Evolutionary conservation across 2,113 vertebrate species (phyloP), one percentile per base, ranked within the genome.

Genomic region (Anoplopoma fimbria): DNA sequence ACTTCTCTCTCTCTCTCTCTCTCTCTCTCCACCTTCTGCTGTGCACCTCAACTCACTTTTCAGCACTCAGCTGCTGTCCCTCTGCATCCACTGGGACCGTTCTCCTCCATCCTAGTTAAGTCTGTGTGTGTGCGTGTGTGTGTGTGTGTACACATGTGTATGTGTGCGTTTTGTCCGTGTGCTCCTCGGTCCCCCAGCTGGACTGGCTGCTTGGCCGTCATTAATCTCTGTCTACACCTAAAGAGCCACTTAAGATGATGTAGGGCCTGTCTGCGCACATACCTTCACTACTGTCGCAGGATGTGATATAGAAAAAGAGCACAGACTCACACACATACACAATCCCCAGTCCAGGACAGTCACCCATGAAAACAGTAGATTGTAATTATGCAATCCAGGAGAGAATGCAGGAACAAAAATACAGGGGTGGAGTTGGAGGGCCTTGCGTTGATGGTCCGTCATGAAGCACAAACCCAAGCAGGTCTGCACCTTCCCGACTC

Each of bases 231-330:
- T 94, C 95, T 87, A 68, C 91, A 92, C 93, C 93, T 95, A 95
- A 95, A 96, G 93, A 95, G 94, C 93, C 95, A 95, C 94, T 96
- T 95, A 95, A 95, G 94, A 95, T 95, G 95, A 96, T 95, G 92
- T 94, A 95, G 93, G 84, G 92, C 92, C 94, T 94, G 94, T 94
- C 92, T 90, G 83, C 72, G 81, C 90, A 89, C 94, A 94, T 94
- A 94, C 94, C 94, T 95, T 93, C 94, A 94, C 90, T 93, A 89
- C 84, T 91, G 91, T 92, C 84, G 87, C 89, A 92, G 89, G 65
- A 76, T 87, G 80, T 81, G 89, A 90, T 91, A 81, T 61, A 88
- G 75, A 77, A 81, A n/a, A 87, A 69, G 65, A 84, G 71, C 65
- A 61, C 33, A 60, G 62, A 25, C 49, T 68, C 78, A 14, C 40